Base-by-base conservation (phyloP, 1,140 invertebrate species). In the Danaus melanippus region DNA sequence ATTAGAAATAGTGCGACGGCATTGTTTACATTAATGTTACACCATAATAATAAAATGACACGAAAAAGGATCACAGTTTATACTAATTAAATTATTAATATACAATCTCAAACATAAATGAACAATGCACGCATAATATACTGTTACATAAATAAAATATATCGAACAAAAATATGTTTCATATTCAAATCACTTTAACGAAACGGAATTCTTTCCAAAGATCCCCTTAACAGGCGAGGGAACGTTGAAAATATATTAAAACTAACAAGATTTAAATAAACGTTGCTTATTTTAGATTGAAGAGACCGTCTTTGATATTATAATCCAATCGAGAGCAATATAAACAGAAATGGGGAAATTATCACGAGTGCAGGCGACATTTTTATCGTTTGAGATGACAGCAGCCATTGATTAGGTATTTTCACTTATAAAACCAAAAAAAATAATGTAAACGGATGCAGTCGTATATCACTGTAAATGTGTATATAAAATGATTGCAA, bases 311-410 rank as follows among this genome's bases (percentile, higher is more conserved):
- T 69, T 70, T 66, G 72, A 74, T 77, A 79, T 32, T 32, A 32
- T 77, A 74, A 79, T 72, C 69, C 73, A 79, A 77, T 79, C 71
- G 72, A 45, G 50, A 44, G 45, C 58, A 54, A 58, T 65, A 65
- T 32, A 58, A 46, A 45, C 11, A 15, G 62, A 64, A 56, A 39
- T 12, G 52, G 53, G 54, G 63, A 60, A 58, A 56, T 65, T 63
- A 58, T 62, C 54, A 58, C 52, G 57, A 59, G 54, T 59, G 57
- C 47, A 39, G 51, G 40, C 51, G 57, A 59, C 51, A 48, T 39
- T 43, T 59, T 42, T 47, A 54, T 50, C 52, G 47, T 53, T 59
- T 59, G 47, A 47, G 46, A 41, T 59, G 57, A 59, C 56, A 53
- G 49, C 57, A 32, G 21, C 21, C 21, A 32, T 32, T 32, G 21